These are phyloP conservation scores for Thaleichthys pacificus DNA, from an alignment of 2,797 vertebrate species.

Conservation along the genomic window DNA sequence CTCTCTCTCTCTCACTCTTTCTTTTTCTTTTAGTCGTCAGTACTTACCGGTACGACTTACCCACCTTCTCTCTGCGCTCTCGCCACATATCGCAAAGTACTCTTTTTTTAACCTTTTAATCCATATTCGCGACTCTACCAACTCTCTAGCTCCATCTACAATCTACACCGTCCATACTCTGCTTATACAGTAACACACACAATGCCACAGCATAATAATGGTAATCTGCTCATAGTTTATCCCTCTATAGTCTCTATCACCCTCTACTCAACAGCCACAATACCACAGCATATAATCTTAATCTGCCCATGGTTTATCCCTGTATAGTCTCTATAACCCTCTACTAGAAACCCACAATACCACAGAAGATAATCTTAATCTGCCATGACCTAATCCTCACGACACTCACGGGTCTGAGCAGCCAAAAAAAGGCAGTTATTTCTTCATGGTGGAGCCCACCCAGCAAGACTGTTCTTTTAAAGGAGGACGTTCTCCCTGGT, in stretches of 20 bases:
- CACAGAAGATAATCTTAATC: too few species aligned
- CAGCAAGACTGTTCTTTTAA: too few species aligned
- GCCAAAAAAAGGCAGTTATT: too few species aligned
- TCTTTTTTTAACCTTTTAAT: neutral
- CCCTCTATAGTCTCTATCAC: neutral
- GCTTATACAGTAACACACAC: neutral
- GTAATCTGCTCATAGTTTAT: neutral
- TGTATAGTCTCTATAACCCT: neutral
- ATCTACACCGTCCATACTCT: neutral
- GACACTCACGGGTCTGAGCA: too few species aligned
- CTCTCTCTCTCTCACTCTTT: conserved; percentile 4
- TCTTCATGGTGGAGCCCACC: too few species aligned
- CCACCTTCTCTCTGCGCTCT: conserved; percentile 11
- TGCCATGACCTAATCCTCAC: neutral
- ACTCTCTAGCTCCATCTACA: neutral
- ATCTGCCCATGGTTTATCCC: neutral
- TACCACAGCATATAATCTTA: neutral
- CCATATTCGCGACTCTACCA: too few species aligned
- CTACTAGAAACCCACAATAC: neutral
- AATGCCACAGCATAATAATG: neutral
- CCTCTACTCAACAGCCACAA: conserved; percentile 1
- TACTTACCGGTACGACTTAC: conserved; percentile 2
- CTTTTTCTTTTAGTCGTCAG: neutral
- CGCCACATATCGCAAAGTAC: neutral
- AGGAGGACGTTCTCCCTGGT: too few species aligned